A percentile compares a stretch with the other conserved stretches of the same genome.
phyloP scores from a whole-genome alignment of 2,888 invertebrate species.

The Hipparchia sbordonii region DNA sequence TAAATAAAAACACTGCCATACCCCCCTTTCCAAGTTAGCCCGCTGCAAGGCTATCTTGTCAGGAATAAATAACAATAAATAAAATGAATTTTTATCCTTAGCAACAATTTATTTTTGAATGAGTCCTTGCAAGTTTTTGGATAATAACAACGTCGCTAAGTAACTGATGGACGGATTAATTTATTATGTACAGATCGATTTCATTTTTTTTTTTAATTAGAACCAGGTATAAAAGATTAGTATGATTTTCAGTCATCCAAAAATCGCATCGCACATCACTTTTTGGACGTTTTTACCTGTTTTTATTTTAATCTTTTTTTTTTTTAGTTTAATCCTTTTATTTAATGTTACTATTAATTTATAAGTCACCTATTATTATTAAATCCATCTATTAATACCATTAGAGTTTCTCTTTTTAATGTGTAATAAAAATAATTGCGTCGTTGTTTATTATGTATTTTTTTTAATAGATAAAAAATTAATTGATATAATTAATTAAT shows the following conservation, averaged over 20 bases:
- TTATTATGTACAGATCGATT: no score
- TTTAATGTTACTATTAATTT: constrained; percentile 80
- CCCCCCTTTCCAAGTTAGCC: no score
- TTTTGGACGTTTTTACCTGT: constrained; percentile 24
- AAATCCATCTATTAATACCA: constrained; percentile 70
- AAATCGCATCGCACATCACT: constrained; percentile 1
- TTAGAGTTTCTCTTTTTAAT: constrained; percentile 54
- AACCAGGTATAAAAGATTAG: no score
- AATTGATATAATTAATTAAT: constrained; percentile 41
- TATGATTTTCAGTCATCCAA: background rate
- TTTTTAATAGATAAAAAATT: constrained; percentile 41
- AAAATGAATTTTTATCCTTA: no score
- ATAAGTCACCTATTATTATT: constrained; percentile 56
- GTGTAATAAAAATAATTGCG: constrained; percentile 59
- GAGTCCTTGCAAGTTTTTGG: background rate
- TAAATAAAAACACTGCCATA: no score
- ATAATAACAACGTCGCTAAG: background rate
- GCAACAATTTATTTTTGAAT: no score
- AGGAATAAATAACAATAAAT: no score
- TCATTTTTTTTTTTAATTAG: no score
- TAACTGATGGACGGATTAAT: no score
- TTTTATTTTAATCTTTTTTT: constrained; percentile 45
- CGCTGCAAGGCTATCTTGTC: no score
- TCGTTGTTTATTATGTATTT: constrained; percentile 67
- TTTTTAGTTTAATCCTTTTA: constrained; percentile 61